Evolutionary conservation across 2,888 invertebrate genomes (phyloP).

Genomic region (Microplitis manilae): DNA sequence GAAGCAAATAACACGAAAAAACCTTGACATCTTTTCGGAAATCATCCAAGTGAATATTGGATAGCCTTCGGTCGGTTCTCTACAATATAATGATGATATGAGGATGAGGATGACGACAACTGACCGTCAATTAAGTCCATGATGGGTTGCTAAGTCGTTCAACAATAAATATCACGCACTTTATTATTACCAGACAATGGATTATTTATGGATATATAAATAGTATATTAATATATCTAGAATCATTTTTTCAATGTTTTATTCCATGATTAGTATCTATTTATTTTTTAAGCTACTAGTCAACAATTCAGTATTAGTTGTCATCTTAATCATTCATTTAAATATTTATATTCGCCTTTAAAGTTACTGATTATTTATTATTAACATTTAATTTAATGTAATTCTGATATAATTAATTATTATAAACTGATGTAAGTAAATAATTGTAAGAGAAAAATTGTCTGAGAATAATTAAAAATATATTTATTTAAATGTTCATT

Average conservation of each 20-base stretch:
- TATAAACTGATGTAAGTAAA: neutral
- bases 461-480: neutral
- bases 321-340: conserved; percentile 17
- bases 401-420: neutral
- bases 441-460: neutral
- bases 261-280: conserved; percentile 37
- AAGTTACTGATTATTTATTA: neutral
- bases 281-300: conserved; percentile 52
- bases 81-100: conserved; percentile 51
- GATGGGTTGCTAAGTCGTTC: neutral
- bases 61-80: neutral
- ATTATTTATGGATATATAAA: neutral
- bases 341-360: neutral
- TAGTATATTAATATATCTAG: neutral
- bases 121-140: too few relatives aligned
- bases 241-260: neutral
- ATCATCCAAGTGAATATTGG: neutral
- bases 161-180: neutral
- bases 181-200: too few relatives aligned
- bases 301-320: conserved; percentile 58
- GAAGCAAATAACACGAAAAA: neutral
- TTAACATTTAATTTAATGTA: too few relatives aligned
- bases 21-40: neutral
- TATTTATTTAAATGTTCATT: neutral
- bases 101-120: too few relatives aligned